Base-by-base conservation (phyloP, 2,888 invertebrate genomes). In the Agapostemon virescens region DNA sequence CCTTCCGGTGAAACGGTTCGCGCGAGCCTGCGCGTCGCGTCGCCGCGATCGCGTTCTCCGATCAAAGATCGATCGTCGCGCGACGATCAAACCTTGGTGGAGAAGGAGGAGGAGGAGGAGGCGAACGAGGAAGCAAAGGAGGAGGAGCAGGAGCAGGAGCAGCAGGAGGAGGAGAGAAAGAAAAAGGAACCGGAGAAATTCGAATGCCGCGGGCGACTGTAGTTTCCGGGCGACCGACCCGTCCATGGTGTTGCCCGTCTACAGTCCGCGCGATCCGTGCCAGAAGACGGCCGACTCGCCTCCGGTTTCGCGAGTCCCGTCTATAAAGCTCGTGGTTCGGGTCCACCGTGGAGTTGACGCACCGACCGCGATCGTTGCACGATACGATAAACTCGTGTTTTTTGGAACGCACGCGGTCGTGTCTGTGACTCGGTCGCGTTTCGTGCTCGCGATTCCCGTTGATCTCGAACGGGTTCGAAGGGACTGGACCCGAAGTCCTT, bases 341-440 rank as follows among this genome's bases (percentile, higher is more conserved):
- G 83, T 20, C 61, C 70, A 49, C 55, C 73, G 83, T 61, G 71
- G 77, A 74, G 81, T 83, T 83, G 83, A 83, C 83, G 84, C 78
- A 79, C 76, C 69, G 67, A 15, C 70, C 78, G 75, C 76, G 79
- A 84, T 82, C 84, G 77, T 83, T 79, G 78, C 71, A 72, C 40
- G 79, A 73, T 69, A 72, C 40, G 79, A 73, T 69, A 49, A 78
- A 75, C 77, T 79, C 79, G 80, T 75, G 83, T 81, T 79, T 84
- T 84, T 83, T 70, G 79, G 83, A 83, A 77, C 78, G 61, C 61
- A 81, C 84, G 84, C 84, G 84, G 82, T 71, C 72, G 83, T 77
- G 76, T 71, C 26, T 77, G 69, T 77, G 13, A 66, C 73, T 55
- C 72, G 38, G 36, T 83, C 74, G 81, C 67, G 81, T 82, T 72